These are phyloP conservation scores for Hyperoodon ampullatus DNA, from an alignment of 2,113 vertebrate genomes.

Conservation along the genomic window DNA sequence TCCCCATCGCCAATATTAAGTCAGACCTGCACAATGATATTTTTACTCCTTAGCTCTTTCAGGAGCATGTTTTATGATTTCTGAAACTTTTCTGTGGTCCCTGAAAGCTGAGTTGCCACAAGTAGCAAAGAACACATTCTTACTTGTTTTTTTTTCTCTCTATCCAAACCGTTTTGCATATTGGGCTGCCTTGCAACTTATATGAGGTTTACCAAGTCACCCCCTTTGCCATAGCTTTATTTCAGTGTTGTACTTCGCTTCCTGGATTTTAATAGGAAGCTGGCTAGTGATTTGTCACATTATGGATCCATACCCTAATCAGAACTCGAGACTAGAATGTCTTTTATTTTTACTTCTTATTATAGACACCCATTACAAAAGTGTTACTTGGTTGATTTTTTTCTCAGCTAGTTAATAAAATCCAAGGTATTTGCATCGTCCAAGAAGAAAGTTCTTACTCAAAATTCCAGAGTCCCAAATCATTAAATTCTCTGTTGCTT, in stretches of 20 bases:
- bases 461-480: not conserved
- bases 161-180: not conserved
- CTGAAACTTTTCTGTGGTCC: not conserved
- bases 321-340: not conserved
- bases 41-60: not conserved
- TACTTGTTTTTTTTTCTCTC: not conserved
- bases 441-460: not conserved
- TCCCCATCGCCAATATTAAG: not conserved
- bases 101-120: not conserved
- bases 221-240: not conserved
- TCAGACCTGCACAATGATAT: not conserved
- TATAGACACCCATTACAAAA: not conserved
- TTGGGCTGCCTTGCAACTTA: not conserved
- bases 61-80: not conserved
- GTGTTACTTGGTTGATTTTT: not conserved
- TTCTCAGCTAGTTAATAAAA: not conserved
- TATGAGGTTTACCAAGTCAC: not conserved
- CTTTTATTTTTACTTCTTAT: constrained; percentile 23
- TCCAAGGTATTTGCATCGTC: not conserved
- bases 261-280: not conserved
- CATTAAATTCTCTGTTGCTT: not conserved
- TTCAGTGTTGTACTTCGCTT: not conserved
- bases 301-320: not conserved
- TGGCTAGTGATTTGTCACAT: constrained; percentile 1
- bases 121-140: not conserved